Base-by-base conservation (phyloP, 2,113 vertebrate genomes). In the Glaucidium brasilianum region DNA sequence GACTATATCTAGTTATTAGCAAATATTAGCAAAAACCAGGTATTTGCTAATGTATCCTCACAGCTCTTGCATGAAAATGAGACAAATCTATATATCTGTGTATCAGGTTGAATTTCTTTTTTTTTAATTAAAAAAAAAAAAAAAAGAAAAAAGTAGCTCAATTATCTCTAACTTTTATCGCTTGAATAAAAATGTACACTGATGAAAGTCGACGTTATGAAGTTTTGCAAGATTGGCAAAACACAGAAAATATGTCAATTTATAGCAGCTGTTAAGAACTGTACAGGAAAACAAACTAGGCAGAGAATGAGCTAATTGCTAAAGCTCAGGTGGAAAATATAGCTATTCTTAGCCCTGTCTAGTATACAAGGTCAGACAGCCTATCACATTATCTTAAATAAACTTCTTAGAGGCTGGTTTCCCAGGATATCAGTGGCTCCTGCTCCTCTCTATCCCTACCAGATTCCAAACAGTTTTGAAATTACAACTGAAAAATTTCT, bases 31-130 rank as follows among this genome's bases (percentile, higher is more conserved):
- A 39, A 39, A 39, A 11, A 39, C 39, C 39, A 39, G 39, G 10
- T 91, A 88, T 88, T 94, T 94, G 55, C 47, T 95, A 67, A 95
- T 95, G 41, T 77, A 88, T 58, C 67, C 56, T 92, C 81, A 92
- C 80, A 95, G 37, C 6, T 79, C 81, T 82, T 97, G 89, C 49
- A 93, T 91, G 96, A 96, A 96, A 96, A 95, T 96, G 89, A 94
- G n/a, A 91, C 18, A 87, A 53, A 95, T 81, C 18, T 39, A 94
- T 69, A 95, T 17, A 92, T 92, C 19, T 41, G 41, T 96, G 71
- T 94, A 59, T 91, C 63, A 89, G 62, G 5, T 50, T 92, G 41
- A 30, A 3, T 6, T 6, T 77, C n/a, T 67, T n/a, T 56, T 85
- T 50, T 88, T 52, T 85, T 88, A n/a, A n/a, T 97, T 95, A 35